These are phyloP conservation scores for Halictus quadricinctus DNA, from an alignment of 2,888 invertebrate species.

Conservation along the genomic window DNA sequence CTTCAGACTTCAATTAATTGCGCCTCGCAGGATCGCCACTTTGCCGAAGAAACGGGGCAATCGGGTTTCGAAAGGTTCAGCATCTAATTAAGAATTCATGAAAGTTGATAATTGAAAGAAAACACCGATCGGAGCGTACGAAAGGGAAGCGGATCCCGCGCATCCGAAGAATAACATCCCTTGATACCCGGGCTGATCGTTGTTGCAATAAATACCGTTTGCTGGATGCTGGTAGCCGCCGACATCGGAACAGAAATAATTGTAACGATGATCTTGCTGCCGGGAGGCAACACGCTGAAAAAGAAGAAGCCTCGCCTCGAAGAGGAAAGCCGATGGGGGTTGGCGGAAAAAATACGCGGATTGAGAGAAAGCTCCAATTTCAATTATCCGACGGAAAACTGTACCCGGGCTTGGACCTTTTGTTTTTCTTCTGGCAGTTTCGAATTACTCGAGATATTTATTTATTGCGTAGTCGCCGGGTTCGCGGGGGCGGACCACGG, in stretches of 20 bases:
- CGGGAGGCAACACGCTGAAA: neutral
- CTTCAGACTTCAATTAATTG: slow-evolving; percentile 16
- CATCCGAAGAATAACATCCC: neutral
- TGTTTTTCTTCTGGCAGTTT: slow-evolving; percentile 67
- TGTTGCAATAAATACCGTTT: neutral
- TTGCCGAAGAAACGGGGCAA: slow-evolving; percentile 4
- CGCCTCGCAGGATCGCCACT: slow-evolving; percentile 4
- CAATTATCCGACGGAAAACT: slow-evolving; percentile 64
- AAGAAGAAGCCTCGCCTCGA: neutral
- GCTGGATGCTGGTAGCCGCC: neutral
- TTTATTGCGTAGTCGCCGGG: slow-evolving; percentile 53
- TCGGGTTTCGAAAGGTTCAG: slow-evolving; percentile 5
- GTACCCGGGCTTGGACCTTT: slow-evolving; percentile 44
- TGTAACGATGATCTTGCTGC: neutral
- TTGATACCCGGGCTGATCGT: neutral
- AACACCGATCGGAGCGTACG: slow-evolving; percentile 1
- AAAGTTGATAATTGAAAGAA: slow-evolving; percentile 39
- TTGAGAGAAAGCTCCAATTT: slow-evolving; percentile 56
- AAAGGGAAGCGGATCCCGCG: neutral
- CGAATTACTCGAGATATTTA: slow-evolving; percentile 68
- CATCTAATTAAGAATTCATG: slow-evolving; percentile 18
- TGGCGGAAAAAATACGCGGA: neutral
- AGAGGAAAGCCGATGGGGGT: neutral
- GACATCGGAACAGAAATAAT: neutral
- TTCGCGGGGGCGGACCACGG: neutral